These are phyloP conservation scores for Agelastica alni DNA, from an alignment of 2,888 invertebrate species.

Conservation along the genomic window DNA sequence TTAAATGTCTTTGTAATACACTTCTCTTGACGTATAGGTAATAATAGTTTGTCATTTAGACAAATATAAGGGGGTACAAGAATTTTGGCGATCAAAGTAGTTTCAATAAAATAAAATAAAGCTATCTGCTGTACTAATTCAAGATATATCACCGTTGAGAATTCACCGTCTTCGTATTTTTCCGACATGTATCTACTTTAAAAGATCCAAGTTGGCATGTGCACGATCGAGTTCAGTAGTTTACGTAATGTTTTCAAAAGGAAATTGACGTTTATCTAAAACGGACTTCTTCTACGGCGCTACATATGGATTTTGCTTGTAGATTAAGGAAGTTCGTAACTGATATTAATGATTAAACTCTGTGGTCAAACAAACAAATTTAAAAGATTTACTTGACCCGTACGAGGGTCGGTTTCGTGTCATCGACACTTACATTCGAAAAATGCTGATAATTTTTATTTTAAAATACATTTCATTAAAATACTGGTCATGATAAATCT, in stretches of 20 bases:
- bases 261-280: conserved; percentile 1
- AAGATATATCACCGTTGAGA: background rate
- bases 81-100: too few relatives aligned
- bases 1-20: too few relatives aligned
- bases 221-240: conserved; percentile 8
- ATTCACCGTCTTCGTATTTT: background rate
- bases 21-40: too few relatives aligned
- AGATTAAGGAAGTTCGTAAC: background rate
- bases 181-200: conserved; percentile 6
- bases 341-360: background rate
- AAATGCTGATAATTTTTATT: too few relatives aligned
- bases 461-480: too few relatives aligned
- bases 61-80: too few relatives aligned
- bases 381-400: background rate
- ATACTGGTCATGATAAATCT: too few relatives aligned
- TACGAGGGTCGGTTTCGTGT: too few relatives aligned
- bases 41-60: too few relatives aligned
- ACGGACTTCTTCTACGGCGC: conserved; percentile 2
- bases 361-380: background rate
- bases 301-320: conserved; percentile 7
- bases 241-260: conserved; percentile 6
- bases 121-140: background rate
- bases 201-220: conserved; percentile 9
- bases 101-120: background rate
- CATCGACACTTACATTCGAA: too few relatives aligned